Evolutionary conservation across 2,113 vertebrate species (phyloP).

Genomic region (Morone saxatilis): DNA sequence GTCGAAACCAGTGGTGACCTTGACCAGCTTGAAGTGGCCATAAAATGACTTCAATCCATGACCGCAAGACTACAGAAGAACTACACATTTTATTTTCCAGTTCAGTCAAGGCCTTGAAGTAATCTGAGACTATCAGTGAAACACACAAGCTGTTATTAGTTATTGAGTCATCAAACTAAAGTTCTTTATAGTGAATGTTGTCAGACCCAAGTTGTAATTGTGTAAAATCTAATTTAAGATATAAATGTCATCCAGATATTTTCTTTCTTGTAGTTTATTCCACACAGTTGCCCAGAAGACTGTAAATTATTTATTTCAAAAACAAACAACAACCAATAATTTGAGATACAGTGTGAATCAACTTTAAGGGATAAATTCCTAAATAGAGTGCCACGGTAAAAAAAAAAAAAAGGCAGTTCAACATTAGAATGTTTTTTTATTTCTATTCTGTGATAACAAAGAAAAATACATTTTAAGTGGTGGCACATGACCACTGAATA

Average conservation of each 20-base stretch:
- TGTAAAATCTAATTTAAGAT: neutral
- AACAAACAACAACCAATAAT: neutral
- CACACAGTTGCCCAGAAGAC: neutral
- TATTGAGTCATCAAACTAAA: neutral
- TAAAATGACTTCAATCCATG: slow-evolving; percentile 26
- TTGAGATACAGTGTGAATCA: neutral
- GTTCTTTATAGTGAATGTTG: neutral
- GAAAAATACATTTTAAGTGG: neutral
- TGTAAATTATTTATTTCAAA: slow-evolving; percentile 2
- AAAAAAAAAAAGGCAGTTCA: neutral
- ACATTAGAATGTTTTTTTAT: neutral
- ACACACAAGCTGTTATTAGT: neutral
- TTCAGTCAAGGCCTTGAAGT: neutral
- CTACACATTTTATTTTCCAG: slow-evolving; percentile 6
- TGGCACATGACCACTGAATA: neutral
- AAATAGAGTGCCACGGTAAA: neutral
- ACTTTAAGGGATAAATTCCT: neutral
- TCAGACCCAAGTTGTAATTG: neutral
- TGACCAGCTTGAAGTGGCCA: slow-evolving; percentile 15
- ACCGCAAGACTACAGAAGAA: slow-evolving; percentile 23
- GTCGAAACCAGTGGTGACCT: slow-evolving; percentile 82
- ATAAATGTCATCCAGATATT: neutral
- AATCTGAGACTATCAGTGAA: neutral
- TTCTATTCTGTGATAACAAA: neutral
- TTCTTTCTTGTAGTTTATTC: neutral